Evolutionary conservation across 2,797 vertebrate species (phyloP).

Genomic region (Rallus crepitans): DNA sequence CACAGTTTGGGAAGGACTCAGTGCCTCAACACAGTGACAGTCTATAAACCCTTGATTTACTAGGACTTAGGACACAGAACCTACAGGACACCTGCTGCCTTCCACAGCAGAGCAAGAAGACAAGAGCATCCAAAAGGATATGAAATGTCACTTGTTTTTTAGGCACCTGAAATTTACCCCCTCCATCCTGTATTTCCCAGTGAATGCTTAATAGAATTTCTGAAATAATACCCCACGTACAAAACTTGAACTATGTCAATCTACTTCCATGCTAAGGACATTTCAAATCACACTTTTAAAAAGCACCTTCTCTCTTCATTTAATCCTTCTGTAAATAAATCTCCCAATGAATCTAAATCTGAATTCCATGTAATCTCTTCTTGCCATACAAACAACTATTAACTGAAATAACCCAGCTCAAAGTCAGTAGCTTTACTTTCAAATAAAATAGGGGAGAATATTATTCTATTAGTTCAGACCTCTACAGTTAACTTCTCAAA

Average conservation of each 20-base stretch:
- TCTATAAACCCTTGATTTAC: not conserved
- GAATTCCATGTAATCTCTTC: not conserved
- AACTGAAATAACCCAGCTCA: not conserved
- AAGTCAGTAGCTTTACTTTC: not conserved
- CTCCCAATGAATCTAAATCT: not conserved
- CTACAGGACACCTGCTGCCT: not conserved
- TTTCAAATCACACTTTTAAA: not conserved
- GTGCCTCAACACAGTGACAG: not conserved
- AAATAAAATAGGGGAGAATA: not conserved
- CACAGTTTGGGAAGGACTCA: not conserved
- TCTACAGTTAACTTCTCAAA: not conserved
- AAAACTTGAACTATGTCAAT: not conserved
- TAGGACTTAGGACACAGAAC: not conserved
- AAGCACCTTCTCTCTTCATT: not conserved
- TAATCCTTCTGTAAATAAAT: not conserved
- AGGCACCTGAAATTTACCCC: not conserved
- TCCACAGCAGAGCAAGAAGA: not conserved
- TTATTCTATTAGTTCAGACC: not conserved
- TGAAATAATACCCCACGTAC: not conserved
- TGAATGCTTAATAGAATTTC: not conserved
- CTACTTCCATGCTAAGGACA: not conserved
- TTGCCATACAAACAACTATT: not conserved
- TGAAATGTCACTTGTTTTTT: not conserved
- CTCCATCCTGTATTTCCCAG: not conserved
- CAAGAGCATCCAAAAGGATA: not conserved